Evolutionary conservation across 2,113 vertebrate species (phyloP).

Genomic region (Sclerurus mexicanus): DNA sequence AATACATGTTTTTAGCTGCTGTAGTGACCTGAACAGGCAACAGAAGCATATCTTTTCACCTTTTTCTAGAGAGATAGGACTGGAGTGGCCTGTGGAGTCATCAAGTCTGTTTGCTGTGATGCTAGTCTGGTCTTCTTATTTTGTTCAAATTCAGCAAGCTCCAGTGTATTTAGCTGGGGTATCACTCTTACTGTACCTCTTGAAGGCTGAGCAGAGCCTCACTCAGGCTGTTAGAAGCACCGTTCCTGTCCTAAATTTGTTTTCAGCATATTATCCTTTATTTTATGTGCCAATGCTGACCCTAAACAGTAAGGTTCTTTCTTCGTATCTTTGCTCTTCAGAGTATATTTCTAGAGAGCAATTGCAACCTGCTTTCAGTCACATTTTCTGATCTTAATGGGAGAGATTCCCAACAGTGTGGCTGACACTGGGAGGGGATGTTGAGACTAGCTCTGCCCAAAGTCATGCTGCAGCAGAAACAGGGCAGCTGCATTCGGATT

Average conservation of each 20-base stretch:
- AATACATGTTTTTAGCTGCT: background rate
- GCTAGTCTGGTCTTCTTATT: background rate
- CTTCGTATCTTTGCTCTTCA: background rate
- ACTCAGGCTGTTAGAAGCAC: background rate
- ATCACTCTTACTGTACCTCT: background rate
- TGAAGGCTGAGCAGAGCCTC: background rate
- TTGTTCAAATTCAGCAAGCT: background rate
- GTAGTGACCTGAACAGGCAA: background rate
- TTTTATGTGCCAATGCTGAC: background rate
- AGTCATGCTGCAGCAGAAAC: background rate
- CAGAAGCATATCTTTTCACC: background rate
- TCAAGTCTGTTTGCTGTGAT: background rate
- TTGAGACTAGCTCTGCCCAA: background rate
- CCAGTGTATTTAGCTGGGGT: background rate
- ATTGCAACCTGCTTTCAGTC: background rate
- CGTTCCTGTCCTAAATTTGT: background rate
- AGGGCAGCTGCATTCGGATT: background rate
- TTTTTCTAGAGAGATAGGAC: background rate
- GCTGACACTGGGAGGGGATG: accelerated
- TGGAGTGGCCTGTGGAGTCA: background rate
- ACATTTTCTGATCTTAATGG: accelerated
- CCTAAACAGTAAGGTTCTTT: background rate
- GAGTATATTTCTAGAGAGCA: background rate
- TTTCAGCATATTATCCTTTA: background rate
- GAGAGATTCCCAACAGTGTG: background rate